Evolutionary conservation across 2,888 invertebrate species (phyloP).

Genomic region (Sphinx pinastri): DNA sequence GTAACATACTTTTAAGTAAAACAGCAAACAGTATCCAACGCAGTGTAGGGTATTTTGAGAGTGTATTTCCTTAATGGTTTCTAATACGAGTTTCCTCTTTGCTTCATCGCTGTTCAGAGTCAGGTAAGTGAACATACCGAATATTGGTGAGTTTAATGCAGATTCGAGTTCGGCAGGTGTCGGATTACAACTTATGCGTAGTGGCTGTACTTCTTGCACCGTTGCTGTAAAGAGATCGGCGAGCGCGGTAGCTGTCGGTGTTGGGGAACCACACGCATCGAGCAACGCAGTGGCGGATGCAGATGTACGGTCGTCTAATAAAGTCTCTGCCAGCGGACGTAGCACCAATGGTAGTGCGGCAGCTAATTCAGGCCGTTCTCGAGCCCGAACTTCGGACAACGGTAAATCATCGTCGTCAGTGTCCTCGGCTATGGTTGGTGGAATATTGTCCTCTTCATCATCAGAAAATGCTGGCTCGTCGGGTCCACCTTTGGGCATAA

Average conservation of each 20-base stretch:
- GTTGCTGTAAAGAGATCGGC: constrained; percentile 77
- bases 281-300: constrained; percentile 69
- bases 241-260: constrained; percentile 71
- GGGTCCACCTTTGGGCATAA: constrained; percentile 73
- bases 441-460: constrained; percentile 88
- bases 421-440: constrained; percentile 82
- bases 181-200: constrained; percentile 77
- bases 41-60: constrained; percentile 86
- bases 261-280: constrained; percentile 66
- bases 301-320: constrained; percentile 72
- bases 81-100: constrained; percentile 90
- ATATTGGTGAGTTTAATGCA: constrained; percentile 91
- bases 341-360: constrained; percentile 75
- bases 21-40: constrained; percentile 93
- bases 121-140: constrained; percentile 93
- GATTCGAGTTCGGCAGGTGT: constrained; percentile 85
- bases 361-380: constrained; percentile 84
- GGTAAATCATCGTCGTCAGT: constrained; percentile 91
- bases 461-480: constrained; percentile 93
- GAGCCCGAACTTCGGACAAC: constrained; percentile 89
- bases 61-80: constrained; percentile 92
- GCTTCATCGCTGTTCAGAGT: constrained; percentile 87
- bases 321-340: constrained; percentile 74
- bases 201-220: constrained; percentile 78
- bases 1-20: constrained; percentile 92